Evolutionary conservation across 2,113 vertebrate species (phyloP).

Genomic region (Leptobrachium leishanense): DNA sequence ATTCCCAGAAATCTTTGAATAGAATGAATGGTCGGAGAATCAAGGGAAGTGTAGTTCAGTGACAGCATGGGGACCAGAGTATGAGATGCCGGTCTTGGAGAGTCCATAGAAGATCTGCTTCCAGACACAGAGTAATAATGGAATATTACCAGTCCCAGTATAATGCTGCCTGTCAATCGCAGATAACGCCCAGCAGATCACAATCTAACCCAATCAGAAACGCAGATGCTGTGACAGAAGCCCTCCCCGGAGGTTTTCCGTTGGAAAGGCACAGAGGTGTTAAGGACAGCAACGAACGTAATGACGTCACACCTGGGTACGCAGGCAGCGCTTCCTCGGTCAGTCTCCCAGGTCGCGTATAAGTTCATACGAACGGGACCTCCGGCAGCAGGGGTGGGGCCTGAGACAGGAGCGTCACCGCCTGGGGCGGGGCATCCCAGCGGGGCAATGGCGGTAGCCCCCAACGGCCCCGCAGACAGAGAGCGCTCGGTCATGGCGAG

Average conservation of each 20-base stretch:
- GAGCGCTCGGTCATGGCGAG: slow-evolving; percentile 55
- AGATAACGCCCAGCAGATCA: too few species aligned
- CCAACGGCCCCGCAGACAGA: slow-evolving; percentile 49
- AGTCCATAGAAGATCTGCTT: too few species aligned
- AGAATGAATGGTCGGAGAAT: too few species aligned
- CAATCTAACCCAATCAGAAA: too few species aligned
- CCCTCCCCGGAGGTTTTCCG: background rate
- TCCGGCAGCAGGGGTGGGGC: slow-evolving; percentile 69
- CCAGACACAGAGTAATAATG: too few species aligned
- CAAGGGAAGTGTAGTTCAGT: too few species aligned
- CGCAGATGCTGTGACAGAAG: too few species aligned
- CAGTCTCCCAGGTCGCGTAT: slow-evolving; percentile 89
- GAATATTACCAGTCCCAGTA: too few species aligned
- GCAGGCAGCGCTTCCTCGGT: slow-evolving; percentile 86
- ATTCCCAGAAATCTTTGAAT: too few species aligned
- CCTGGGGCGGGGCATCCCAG: slow-evolving; percentile 70
- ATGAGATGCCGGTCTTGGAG: too few species aligned
- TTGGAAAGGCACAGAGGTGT: background rate
- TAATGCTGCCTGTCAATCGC: too few species aligned
- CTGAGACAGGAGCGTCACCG: slow-evolving; percentile 74
- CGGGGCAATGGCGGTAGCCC: slow-evolving; percentile 56
- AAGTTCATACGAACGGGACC: slow-evolving; percentile 89
- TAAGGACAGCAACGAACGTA: background rate
- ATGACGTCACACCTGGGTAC: slow-evolving; percentile 77
- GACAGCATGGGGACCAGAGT: too few species aligned